Conservation (phyloP, 2,888 invertebrate species). For the Liopterus haemorrhoidalis region DNA sequence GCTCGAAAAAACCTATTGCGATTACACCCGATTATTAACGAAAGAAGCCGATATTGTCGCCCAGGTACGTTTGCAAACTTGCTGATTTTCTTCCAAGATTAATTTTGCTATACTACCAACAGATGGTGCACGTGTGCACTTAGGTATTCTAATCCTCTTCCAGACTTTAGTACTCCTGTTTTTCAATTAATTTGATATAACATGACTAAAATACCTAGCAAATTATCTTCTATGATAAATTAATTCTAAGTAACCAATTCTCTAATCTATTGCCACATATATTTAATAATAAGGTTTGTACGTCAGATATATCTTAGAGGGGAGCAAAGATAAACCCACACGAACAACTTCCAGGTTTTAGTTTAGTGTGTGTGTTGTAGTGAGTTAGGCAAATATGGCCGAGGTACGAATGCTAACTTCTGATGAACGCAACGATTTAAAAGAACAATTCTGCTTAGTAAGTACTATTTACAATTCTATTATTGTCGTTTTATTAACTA, state of each 20-base stretch:
- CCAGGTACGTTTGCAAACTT: no score
- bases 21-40: no score
- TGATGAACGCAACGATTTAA: constrained; percentile 69
- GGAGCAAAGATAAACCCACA: no score
- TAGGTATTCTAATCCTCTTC: background rate
- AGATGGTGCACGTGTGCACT: no score
- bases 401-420: constrained; percentile 49
- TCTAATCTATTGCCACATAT: background rate
- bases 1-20: no score
- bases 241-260: background rate
- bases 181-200: background rate
- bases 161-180: background rate
- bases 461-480: constrained; percentile 36
- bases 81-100: no score
- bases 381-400: constrained; percentile 17
- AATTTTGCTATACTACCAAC: no score
- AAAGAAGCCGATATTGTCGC: no score
- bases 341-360: constrained; percentile 5
- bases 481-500: background rate
- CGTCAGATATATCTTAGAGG: background rate
- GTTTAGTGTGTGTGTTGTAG: constrained; percentile 4
- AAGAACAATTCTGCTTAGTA: constrained; percentile 71
- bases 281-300: background rate
- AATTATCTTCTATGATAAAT: background rate
- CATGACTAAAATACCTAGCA: background rate